Percentiles rank a stretch among this genome's conserved stretches.
Evolutionary conservation across 2,888 invertebrate genomes (phyloP).

Genomic region (Gasteruption jaculator): DNA sequence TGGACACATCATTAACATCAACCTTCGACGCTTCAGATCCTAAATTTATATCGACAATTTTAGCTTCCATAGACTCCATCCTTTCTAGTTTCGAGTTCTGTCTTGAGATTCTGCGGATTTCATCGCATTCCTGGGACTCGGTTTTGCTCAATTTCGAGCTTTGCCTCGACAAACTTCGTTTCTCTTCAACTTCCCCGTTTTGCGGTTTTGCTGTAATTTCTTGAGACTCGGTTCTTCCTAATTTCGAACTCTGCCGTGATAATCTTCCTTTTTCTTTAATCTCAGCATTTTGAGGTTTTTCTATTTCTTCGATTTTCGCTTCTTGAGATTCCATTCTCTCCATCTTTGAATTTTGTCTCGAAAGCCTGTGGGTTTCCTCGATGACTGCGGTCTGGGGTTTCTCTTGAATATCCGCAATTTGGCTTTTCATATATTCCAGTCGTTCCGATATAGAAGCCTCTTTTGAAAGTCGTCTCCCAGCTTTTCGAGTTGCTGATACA

Average conservation of each 20-base stretch:
- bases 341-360: slow-evolving; percentile 22
- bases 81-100: slow-evolving; percentile 26
- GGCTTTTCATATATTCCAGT: no score
- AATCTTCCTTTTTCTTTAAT: slow-evolving; percentile 13
- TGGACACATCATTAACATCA: no score
- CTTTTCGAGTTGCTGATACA: slow-evolving; percentile 13
- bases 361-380: slow-evolving; percentile 17
- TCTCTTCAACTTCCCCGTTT: slow-evolving; percentile 9
- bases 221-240: slow-evolving; percentile 21
- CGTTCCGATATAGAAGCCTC: no score
- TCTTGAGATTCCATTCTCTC: slow-evolving; percentile 15
- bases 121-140: slow-evolving; percentile 17
- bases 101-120: slow-evolving; percentile 16
- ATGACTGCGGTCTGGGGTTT: slow-evolving; percentile 13
- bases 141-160: slow-evolving; percentile 21
- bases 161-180: slow-evolving; percentile 22
- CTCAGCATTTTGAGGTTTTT: slow-evolving; percentile 15
- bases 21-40: no score
- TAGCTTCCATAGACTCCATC: slow-evolving; percentile 26
- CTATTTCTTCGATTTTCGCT: slow-evolving; percentile 8
- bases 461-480: no score
- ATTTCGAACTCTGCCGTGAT: slow-evolving; percentile 21
- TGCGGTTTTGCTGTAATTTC: slow-evolving; percentile 12
- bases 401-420: slow-evolving; percentile 4
- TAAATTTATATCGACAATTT: slow-evolving; percentile 5